Evolutionary conservation across 2,888 invertebrate species (phyloP).

Genomic region (Pelosia muscerda): DNA sequence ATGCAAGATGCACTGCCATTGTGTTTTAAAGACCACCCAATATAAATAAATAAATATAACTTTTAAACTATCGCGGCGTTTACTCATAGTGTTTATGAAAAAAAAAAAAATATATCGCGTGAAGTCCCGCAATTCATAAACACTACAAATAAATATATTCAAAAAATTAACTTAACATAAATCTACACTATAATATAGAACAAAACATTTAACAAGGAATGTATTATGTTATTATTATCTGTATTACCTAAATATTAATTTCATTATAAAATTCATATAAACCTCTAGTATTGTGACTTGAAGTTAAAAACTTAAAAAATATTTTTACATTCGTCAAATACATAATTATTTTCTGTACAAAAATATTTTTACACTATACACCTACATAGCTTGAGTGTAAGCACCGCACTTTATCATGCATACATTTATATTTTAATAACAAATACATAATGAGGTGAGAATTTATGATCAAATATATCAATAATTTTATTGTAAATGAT

Average conservation of each 20-base stretch:
- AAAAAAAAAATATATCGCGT: too few species aligned
- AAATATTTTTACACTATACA: conserved; percentile 42
- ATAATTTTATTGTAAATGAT: not conserved
- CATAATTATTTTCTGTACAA: conserved; percentile 38
- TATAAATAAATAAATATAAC: too few species aligned
- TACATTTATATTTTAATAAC: not conserved
- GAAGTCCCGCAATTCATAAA: too few species aligned
- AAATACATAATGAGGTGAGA: not conserved
- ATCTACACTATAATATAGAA: not conserved
- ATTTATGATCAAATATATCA: not conserved
- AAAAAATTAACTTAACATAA: not conserved
- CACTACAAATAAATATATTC: too few species aligned
- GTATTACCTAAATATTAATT: conserved; percentile 11
- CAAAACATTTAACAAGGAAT: conserved; percentile 34
- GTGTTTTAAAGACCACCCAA: not conserved
- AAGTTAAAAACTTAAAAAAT: conserved; percentile 28
- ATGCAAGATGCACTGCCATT: not conserved
- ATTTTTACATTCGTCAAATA: not conserved
- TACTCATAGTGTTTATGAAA: too few species aligned
- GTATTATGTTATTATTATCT: conserved; percentile 12
- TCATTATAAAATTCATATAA: conserved; percentile 14
- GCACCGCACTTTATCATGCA: conserved; percentile 33
- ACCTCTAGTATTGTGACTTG: conserved; percentile 47
- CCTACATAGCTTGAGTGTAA: conserved; percentile 28
- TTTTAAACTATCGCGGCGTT: too few species aligned